Conservation (phyloP, 64 coral and sea anemone genomes). For the Dendronephthya gigantea region DNA sequence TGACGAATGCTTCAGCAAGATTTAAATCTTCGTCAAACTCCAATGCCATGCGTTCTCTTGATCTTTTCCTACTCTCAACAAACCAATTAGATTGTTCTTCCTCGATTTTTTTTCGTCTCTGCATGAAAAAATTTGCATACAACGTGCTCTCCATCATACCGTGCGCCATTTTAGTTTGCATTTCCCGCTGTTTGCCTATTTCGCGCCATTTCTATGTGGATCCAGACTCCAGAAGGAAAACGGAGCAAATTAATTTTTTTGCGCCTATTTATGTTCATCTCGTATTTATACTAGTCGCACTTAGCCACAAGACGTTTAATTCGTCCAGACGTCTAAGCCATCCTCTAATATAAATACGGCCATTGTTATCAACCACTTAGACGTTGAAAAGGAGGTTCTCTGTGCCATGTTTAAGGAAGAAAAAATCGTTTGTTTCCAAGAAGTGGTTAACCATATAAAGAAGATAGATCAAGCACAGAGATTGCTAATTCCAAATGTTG, state of each 20-base stretch:
- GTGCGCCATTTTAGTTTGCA: neutral
- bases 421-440: too few species aligned
- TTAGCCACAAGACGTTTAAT: too few species aligned
- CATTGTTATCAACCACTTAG: too few species aligned
- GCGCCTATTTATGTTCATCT: too few species aligned
- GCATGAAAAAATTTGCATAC: neutral
- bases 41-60: neutral
- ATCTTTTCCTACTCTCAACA: neutral
- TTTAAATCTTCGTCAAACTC: slow-evolving; percentile 18
- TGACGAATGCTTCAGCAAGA: slow-evolving; percentile 27
- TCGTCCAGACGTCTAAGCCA: too few species aligned
- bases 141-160: too few species aligned
- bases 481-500: slow-evolving; percentile 41
- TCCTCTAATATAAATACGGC: too few species aligned
- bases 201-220: neutral
- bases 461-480: slow-evolving; percentile 44
- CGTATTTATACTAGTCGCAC: too few species aligned
- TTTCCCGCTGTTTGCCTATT: neutral
- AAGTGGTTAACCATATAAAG: slow-evolving; percentile 44
- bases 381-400: too few species aligned
- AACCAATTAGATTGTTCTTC: neutral
- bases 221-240: neutral
- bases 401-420: too few species aligned
- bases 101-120: neutral
- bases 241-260: neutral